phyloP scores from a whole-genome alignment of 2,113 vertebrate species.

The Odontesthes bonariensis region DNA sequence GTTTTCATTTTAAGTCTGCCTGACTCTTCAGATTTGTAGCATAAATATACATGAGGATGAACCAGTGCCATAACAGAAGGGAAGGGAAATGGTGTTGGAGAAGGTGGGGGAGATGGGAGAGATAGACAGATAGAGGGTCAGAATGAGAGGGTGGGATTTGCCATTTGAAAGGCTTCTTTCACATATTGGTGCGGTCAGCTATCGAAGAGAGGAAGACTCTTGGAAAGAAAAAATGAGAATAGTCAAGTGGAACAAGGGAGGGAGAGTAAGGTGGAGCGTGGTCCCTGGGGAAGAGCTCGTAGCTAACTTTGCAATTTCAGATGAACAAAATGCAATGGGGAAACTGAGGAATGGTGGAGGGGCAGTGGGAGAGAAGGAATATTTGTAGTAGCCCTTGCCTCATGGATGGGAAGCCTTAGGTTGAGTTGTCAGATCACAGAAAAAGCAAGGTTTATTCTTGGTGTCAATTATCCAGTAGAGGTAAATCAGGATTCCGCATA shows the following conservation, averaged over 20 bases:
- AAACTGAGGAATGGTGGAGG: constrained; percentile 37
- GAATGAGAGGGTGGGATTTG: constrained; percentile 40
- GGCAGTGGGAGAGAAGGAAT: constrained; percentile 22
- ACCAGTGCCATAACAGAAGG: constrained; percentile 68
- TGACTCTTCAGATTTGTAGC: constrained; percentile 73
- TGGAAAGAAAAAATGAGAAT: not conserved
- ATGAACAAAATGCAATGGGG: constrained; percentile 69
- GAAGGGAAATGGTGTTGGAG: constrained; percentile 41
- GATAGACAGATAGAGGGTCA: constrained; percentile 20
- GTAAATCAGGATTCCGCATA: not conserved
- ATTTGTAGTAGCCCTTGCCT: constrained; percentile 49
- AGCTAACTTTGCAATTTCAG: constrained; percentile 64
- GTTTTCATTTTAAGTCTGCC: constrained; percentile 75
- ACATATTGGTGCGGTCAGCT: constrained; percentile 42
- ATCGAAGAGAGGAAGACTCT: constrained; percentile 35
- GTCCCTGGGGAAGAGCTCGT: constrained; percentile 40
- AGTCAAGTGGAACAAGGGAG: constrained; percentile 1
- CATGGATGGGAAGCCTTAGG: constrained; percentile 44
- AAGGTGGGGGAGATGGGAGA: constrained; percentile 12
- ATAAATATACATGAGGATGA: constrained; percentile 80
- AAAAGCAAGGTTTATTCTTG: constrained; percentile 29
- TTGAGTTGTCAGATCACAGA: constrained; percentile 57
- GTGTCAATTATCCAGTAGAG: constrained; percentile 6
- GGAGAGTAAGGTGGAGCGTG: constrained; percentile 20
- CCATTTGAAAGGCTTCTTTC: constrained; percentile 52